Evolutionary conservation across 1,140 invertebrate genomes (phyloP).

Genomic region (Lordiphosa collinella): DNA sequence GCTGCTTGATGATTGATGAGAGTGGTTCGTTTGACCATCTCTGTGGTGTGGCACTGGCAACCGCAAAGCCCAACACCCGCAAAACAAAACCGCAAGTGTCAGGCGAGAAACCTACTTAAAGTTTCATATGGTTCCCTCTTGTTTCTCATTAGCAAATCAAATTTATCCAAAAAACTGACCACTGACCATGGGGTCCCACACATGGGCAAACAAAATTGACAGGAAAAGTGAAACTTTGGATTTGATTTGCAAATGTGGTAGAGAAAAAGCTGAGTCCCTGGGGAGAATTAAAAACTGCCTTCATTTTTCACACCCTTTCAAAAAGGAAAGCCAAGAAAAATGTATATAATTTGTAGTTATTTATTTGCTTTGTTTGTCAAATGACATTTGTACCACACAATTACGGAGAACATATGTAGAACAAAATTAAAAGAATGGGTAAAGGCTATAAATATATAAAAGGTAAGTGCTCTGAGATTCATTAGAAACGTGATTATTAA

Average conservation of each 20-base stretch:
- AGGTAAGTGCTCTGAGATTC: no score
- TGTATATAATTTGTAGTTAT: no score
- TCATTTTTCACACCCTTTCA: no score
- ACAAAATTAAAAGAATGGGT: no score
- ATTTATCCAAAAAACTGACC: slow-evolving; percentile 43
- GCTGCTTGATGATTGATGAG: slow-evolving; percentile 22
- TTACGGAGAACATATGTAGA: no score
- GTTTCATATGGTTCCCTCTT: slow-evolving; percentile 51
- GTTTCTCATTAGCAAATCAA: slow-evolving; percentile 67
- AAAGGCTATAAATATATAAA: no score
- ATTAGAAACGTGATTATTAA: no score
- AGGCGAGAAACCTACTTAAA: slow-evolving; percentile 62
- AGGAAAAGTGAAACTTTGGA: slow-evolving; percentile 39
- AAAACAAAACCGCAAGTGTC: slow-evolving; percentile 53
- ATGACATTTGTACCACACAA: no score
- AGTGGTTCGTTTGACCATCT: slow-evolving; percentile 23
- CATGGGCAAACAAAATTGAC: slow-evolving; percentile 34
- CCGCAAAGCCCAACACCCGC: slow-evolving; percentile 60
- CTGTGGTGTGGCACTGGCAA: slow-evolving; percentile 40
- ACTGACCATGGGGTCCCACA: slow-evolving; percentile 2
- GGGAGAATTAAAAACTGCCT: no score
- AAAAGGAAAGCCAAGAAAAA: no score
- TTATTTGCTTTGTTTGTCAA: no score
- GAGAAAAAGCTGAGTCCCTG: background rate
- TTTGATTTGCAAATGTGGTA: slow-evolving; percentile 25